These are phyloP conservation scores for Dusona sp. DNA, from an alignment of 2,888 invertebrate species.

Conservation along the genomic window DNA sequence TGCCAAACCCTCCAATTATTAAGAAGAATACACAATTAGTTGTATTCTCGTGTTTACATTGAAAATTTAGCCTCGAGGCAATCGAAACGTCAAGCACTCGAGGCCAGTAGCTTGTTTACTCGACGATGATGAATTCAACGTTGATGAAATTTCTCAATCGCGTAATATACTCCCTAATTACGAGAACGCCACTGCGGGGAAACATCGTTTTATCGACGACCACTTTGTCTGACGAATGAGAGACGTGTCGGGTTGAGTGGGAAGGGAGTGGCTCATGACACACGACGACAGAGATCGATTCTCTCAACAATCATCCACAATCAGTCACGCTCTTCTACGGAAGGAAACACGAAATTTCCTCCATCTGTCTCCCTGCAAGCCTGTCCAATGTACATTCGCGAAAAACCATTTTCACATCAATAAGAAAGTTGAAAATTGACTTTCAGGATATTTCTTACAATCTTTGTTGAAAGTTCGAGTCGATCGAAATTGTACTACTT, in stretches of 20 bases:
- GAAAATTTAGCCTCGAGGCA: background rate
- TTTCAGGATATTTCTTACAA: background rate
- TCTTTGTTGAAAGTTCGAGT: background rate
- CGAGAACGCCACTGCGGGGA: background rate
- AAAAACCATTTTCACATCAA: background rate
- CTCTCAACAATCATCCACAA: constrained; percentile 48
- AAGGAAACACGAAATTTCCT: constrained; percentile 56
- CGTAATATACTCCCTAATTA: constrained; percentile 28
- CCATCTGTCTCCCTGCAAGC: background rate
- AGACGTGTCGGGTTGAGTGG: background rate
- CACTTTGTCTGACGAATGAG: constrained; percentile 22
- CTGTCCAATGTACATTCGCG: background rate
- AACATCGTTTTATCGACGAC: constrained; percentile 10
- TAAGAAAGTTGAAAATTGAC: background rate
- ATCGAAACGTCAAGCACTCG: constrained; percentile 8
- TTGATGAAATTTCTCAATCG: constrained; percentile 26
- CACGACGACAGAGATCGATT: constrained; percentile 47
- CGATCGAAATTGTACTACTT: background rate
- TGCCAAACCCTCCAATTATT: background rate
- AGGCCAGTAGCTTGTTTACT: background rate
- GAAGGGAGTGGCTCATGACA: constrained; percentile 3
- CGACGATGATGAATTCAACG: constrained; percentile 14
- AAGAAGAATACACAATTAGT: constrained; percentile 4
- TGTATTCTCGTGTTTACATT: constrained; percentile 13
- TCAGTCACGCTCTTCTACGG: constrained; percentile 40